Evolutionary conservation across 2,888 invertebrate species (phyloP).

Genomic region (Ichneumoninae sp.): DNA sequence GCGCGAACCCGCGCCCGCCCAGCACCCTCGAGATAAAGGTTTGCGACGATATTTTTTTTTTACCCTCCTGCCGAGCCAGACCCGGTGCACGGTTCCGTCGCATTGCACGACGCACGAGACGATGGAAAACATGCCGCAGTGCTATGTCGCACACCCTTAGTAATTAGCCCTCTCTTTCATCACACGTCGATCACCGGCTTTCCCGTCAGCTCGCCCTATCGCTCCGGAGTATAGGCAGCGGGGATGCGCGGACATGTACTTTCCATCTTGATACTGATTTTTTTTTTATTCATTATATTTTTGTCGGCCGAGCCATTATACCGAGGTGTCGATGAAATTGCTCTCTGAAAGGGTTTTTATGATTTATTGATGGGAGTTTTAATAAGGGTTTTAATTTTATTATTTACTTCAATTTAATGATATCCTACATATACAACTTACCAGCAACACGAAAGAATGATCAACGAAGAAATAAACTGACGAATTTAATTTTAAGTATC

Average conservation of each 20-base stretch:
- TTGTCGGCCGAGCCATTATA: not conserved
- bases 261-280: not conserved
- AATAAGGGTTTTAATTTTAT: too few relatives aligned
- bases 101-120: constrained; percentile 33
- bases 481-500: too few relatives aligned
- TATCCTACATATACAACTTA: not conserved
- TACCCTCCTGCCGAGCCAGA: constrained; percentile 26
- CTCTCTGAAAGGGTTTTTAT: not conserved
- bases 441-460: too few relatives aligned
- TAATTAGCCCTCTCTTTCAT: constrained; percentile 66
- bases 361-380: not conserved
- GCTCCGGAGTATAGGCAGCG: not conserved
- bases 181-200: constrained; percentile 58
- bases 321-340: not conserved
- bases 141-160: constrained; percentile 49
- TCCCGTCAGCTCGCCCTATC: constrained; percentile 30
- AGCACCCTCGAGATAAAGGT: constrained; percentile 66
- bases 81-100: constrained; percentile 30
- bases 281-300: constrained; percentile 19
- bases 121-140: constrained; percentile 45
- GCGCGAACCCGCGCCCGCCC: constrained; percentile 47
- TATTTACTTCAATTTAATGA: not conserved
- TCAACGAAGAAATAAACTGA: too few relatives aligned
- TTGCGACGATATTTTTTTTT: constrained; percentile 61
- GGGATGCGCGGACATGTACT: not conserved